Evolutionary conservation across 2,113 vertebrate genomes (phyloP), one percentile per base, ranked within the genome.

Genomic region (Cricetomys ansorgei): DNA sequence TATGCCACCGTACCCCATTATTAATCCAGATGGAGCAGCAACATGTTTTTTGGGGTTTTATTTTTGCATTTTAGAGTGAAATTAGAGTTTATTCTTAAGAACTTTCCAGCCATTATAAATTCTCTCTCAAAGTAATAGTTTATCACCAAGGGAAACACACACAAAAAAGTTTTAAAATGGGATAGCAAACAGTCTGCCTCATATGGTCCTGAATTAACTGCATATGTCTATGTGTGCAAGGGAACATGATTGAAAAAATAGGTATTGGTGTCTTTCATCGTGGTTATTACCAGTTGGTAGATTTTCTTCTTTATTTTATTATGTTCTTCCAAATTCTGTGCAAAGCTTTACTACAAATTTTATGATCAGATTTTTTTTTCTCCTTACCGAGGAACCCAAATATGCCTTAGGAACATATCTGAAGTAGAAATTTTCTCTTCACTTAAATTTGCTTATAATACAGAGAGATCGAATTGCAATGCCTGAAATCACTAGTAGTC

Each of bases 61-160:
- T n/a, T n/a, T n/a, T n/a, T n/a, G n/a, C n/a, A n/a, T n/a, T n/a
- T 85, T 89, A 70, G 29, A 93, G 62, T 43, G 31, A 93, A 88
- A 43, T 7, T 50, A 17, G 13, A 77, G n/a, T 67, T 31, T 0
- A 43, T 76, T 89, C 31, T 95, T 70, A 57, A 89, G 11, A 87
- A 80, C 0, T 86, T 59, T 45, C 1, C 1, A 37, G 1, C 43
- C 59, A 64, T 45, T 92, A 76, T 92, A 40, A 92, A 64, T 57
- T 15, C 48, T 67, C 15, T 21, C 37, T 69, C 17, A 62, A 89
- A 81, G 48, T 4, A 4, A 29, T 48, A 70, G n/a, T 86, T 95
- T 7, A 65, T 64, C 40, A 25, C 53, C 55, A 10, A 43, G 59
- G 15, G 3, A 21, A 73, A 62, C 67, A 62, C 11, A 40, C 43